A percentile compares a stretch with the other conserved stretches of the same genome.
Evolutionary conservation across 2,888 invertebrate genomes (phyloP).

Genomic region (Ophraella communa): DNA sequence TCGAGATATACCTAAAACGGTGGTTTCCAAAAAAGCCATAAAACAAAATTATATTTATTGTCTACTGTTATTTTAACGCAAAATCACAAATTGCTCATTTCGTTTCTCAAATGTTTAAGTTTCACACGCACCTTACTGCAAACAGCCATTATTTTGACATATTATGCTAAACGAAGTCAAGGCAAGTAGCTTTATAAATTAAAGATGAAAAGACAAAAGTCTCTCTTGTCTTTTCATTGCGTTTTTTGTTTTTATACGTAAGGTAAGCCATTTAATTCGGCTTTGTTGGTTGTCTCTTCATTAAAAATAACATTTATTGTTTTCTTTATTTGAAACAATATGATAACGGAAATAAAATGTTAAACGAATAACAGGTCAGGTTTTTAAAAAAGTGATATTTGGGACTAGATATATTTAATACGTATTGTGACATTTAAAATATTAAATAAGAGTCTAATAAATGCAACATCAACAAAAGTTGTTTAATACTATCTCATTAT

Average conservation of each 20-base stretch:
- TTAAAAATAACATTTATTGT: background rate
- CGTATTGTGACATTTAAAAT: too few species aligned
- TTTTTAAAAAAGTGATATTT: too few species aligned
- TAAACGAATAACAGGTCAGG: too few species aligned
- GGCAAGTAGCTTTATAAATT: constrained; percentile 12
- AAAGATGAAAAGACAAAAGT: constrained; percentile 15
- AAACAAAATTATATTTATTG: constrained; percentile 11
- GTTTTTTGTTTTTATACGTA: constrained; percentile 1
- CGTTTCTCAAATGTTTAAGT: constrained; percentile 6
- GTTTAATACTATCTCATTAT: too few species aligned
- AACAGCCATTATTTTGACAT: constrained; percentile 18
- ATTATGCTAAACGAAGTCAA: constrained; percentile 1
- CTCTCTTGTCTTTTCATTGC: background rate
- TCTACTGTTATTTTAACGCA: constrained; percentile 6
- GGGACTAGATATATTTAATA: too few species aligned
- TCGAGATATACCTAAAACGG: background rate
- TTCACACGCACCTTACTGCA: constrained; percentile 19
- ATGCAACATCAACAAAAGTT: too few species aligned
- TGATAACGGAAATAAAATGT: too few species aligned
- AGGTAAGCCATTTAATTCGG: background rate
- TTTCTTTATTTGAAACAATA: too few species aligned
- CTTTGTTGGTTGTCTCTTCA: background rate
- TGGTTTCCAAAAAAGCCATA: background rate
- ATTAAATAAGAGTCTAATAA: too few species aligned
- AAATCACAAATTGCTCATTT: constrained; percentile 1